Conservation (phyloP, 2,888 invertebrate species). For the Lasioglossum calceatum region DNA sequence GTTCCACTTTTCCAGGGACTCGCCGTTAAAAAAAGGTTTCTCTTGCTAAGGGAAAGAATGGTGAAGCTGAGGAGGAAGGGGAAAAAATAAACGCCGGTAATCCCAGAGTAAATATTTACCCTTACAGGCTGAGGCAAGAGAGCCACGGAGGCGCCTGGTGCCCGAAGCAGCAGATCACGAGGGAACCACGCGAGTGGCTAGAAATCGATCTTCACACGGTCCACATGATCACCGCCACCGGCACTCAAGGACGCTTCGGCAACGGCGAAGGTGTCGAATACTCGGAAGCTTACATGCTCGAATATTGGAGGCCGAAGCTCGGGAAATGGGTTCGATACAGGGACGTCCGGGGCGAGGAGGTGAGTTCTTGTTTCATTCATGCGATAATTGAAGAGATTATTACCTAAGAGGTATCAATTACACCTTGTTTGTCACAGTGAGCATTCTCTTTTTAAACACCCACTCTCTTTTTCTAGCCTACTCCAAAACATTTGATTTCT, state of each 20-base stretch:
- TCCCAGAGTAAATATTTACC: slow-evolving; percentile 68
- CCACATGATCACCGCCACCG: slow-evolving; percentile 92
- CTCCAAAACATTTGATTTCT: not conserved
- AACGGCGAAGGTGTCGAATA: slow-evolving; percentile 96
- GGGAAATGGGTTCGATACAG: slow-evolving; percentile 94
- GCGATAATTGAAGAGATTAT: slow-evolving; percentile 27
- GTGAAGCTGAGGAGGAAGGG: not conserved
- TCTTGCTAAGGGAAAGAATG: not conserved
- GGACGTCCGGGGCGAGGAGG: slow-evolving; percentile 91
- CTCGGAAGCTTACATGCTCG: slow-evolving; percentile 92
- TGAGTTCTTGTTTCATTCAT: slow-evolving; percentile 80
- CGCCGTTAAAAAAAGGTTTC: slow-evolving; percentile 24
- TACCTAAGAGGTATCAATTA: slow-evolving; percentile 16
- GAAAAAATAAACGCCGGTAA: slow-evolving; percentile 68
- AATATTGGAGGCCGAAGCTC: slow-evolving; percentile 93
- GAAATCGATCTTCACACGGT: slow-evolving; percentile 92
- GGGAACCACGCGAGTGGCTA: slow-evolving; percentile 91
- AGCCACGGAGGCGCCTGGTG: slow-evolving; percentile 97
- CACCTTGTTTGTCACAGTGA: not conserved
- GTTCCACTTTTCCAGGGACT: slow-evolving; percentile 29
- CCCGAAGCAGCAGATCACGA: slow-evolving; percentile 92
- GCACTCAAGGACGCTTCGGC: slow-evolving; percentile 95
- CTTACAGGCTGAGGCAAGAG: slow-evolving; percentile 91
- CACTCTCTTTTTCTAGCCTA: not conserved
- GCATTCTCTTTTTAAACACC: not conserved